Evolutionary conservation across 2,113 vertebrate genomes (phyloP).

Genomic region (Melospiza georgiana): DNA sequence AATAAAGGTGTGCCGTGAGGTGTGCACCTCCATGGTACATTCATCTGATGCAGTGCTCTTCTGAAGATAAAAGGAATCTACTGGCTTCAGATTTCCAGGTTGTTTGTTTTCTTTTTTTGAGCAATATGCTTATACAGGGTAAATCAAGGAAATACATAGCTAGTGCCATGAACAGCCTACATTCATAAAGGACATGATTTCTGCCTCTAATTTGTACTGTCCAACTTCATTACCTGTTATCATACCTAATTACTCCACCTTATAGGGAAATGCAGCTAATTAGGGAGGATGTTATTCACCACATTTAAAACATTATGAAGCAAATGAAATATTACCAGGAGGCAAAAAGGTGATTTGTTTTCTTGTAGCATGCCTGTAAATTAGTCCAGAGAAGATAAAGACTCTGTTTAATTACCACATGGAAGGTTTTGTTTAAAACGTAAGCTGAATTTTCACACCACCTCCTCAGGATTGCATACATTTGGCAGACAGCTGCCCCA

Average conservation of each 20-base stretch:
- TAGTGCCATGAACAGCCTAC: not conserved
- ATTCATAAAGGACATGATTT: slow-evolving; percentile 33
- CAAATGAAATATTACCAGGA: slow-evolving; percentile 78
- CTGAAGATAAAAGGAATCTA: not conserved
- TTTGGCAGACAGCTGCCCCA: not conserved
- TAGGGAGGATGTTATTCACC: slow-evolving; percentile 72
- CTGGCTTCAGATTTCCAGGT: not conserved
- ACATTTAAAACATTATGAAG: slow-evolving; percentile 72
- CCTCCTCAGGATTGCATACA: not conserved
- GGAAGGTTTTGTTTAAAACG: slow-evolving; percentile 34
- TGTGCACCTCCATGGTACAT: not conserved
- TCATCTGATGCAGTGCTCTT: accelerated
- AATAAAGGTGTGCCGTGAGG: not conserved
- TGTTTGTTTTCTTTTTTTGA: not conserved
- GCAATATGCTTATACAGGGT: not conserved
- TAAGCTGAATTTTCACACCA: not conserved
- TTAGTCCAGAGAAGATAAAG: slow-evolving; percentile 66
- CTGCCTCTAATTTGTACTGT: slow-evolving; percentile 69
- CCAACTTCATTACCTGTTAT: slow-evolving; percentile 71
- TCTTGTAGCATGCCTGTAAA: slow-evolving; percentile 64
- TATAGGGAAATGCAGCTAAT: slow-evolving; percentile 67
- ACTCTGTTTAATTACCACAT: slow-evolving; percentile 68
- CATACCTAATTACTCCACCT: slow-evolving; percentile 72
- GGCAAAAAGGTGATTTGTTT: slow-evolving; percentile 74
- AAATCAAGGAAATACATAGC: slow-evolving; percentile 8